Evolutionary conservation across 2,113 vertebrate genomes (phyloP).

Genomic region (Sinocyclocheilus grahami): DNA sequence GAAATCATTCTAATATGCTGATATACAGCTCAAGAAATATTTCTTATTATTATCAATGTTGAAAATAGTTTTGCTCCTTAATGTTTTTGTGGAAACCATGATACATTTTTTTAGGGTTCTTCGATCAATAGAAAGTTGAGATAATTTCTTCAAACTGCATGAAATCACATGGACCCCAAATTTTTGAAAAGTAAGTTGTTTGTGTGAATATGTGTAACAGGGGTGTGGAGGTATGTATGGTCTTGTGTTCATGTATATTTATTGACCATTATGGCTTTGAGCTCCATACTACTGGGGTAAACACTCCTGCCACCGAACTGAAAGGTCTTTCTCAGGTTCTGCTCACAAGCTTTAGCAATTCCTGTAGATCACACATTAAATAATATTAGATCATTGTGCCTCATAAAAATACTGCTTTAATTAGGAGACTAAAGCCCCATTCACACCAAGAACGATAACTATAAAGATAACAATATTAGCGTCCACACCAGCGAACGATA

Average conservation of each 20-base stretch:
- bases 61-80: too few relatives aligned
- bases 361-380: conserved; percentile 67
- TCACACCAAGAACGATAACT: too few relatives aligned
- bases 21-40: too few relatives aligned
- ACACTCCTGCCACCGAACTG: conserved; percentile 84
- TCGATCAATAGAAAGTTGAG: not conserved
- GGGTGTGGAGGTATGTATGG: not conserved
- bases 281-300: conserved; percentile 88
- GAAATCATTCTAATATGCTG: too few relatives aligned
- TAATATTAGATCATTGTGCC: not conserved
- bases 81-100: not conserved
- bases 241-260: conserved; percentile 31
- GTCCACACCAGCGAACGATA: too few relatives aligned
- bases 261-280: conserved; percentile 94
- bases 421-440: not conserved
- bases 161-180: too few relatives aligned
- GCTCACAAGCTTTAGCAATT: conserved; percentile 92
- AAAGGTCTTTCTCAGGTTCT: conserved; percentile 90
- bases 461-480: too few relatives aligned
- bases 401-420: not conserved
- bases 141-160: too few relatives aligned
- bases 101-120: not conserved
- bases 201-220: too few relatives aligned
- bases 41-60: too few relatives aligned
- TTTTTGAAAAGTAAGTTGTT: not conserved